Conservation (phyloP, 2,888 invertebrate genomes). For the Busseola fusca region DNA sequence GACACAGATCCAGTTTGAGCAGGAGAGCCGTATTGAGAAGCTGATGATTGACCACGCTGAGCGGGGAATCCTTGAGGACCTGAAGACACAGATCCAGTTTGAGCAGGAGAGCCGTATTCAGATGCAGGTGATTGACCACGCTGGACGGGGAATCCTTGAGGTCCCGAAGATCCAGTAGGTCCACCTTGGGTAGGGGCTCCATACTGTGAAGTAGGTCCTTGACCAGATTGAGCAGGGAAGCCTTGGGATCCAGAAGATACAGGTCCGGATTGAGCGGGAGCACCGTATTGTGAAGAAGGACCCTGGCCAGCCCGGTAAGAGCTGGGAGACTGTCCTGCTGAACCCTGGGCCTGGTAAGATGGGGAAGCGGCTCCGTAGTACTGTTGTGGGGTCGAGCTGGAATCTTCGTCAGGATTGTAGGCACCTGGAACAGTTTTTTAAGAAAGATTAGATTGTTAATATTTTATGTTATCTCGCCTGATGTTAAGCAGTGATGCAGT, state of each 20-base stretch:
- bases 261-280: conserved; percentile 18
- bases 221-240: conserved; percentile 15
- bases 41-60: conserved; percentile 21
- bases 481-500: too few species aligned
- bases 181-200: conserved; percentile 15
- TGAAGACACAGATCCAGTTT: conserved; percentile 25
- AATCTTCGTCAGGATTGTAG: conserved; percentile 81
- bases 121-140: conserved; percentile 24
- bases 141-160: conserved; percentile 17
- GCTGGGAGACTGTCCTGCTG: conserved; percentile 31
- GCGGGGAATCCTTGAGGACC: conserved; percentile 33
- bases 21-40: conserved; percentile 40
- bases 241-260: conserved; percentile 7
- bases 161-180: conserved; percentile 35
- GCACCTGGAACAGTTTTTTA: conserved; percentile 74
- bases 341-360: conserved; percentile 51
- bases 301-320: conserved; percentile 15
- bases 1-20: conserved; percentile 27
- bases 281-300: conserved; percentile 39
- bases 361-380: conserved; percentile 60
- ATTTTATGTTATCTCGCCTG: background rate
- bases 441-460: background rate
- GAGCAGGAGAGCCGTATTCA: conserved; percentile 39
- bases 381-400: conserved; percentile 61
- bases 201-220: conserved; percentile 26